Evolutionary conservation across 2,888 invertebrate genomes (phyloP).

Genomic region (Pogonocherus hispidulus): DNA sequence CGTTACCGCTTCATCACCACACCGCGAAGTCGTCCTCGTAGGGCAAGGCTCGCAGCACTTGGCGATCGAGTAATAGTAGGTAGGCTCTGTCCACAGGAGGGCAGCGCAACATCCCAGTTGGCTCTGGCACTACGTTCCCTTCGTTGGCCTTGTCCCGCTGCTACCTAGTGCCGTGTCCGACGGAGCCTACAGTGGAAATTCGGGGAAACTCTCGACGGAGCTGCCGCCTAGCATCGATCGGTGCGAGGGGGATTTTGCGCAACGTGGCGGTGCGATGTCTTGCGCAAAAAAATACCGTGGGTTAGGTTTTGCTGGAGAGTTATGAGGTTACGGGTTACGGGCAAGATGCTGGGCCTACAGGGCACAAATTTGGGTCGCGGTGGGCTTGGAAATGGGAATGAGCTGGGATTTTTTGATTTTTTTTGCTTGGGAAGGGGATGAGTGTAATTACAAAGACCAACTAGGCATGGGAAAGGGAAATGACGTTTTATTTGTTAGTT

Average conservation of each 20-base stretch:
- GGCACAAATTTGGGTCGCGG: slow-evolving; percentile 20
- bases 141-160: neutral
- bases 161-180: neutral
- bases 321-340: slow-evolving; percentile 35
- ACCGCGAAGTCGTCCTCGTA: slow-evolving; percentile 23
- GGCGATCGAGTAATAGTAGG: slow-evolving; percentile 17
- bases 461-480: too few relatives aligned
- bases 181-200: slow-evolving; percentile 19
- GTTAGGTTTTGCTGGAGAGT: slow-evolving; percentile 26
- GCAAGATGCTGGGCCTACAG: slow-evolving; percentile 33
- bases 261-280: slow-evolving; percentile 36
- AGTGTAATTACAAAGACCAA: too few relatives aligned
- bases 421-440: neutral
- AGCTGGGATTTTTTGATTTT: neutral
- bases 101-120: slow-evolving; percentile 10
- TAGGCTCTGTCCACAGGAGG: slow-evolving; percentile 15
- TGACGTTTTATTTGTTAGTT: too few relatives aligned
- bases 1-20: slow-evolving; percentile 34
- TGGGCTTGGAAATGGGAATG: neutral
- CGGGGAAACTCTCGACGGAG: slow-evolving; percentile 44
- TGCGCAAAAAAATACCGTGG: slow-evolving; percentile 35
- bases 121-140: neutral
- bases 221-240: slow-evolving; percentile 51
- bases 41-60: slow-evolving; percentile 20
- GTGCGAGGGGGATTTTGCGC: slow-evolving; percentile 51